Percentiles rank a stretch among this genome's conserved stretches.
Conservation (phyloP, 2,797 vertebrate species). For the Hypotaenidia okinawae region DNA sequence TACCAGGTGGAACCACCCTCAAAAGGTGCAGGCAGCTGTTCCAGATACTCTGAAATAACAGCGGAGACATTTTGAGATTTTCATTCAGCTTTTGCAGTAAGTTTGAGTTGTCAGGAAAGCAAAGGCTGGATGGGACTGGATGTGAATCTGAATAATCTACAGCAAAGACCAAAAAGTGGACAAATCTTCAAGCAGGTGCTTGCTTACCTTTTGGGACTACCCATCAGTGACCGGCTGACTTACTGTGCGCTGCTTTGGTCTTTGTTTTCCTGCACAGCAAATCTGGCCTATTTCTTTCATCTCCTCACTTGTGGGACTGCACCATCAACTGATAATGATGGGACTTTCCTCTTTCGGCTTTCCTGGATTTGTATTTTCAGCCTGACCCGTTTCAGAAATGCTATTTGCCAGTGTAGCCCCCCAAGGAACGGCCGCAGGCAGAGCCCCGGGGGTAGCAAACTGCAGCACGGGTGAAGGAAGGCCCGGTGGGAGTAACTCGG, state of each 20-base stretch:
- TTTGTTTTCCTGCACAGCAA: neutral
- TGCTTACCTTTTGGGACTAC: rapidly evolving
- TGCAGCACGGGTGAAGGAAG: neutral
- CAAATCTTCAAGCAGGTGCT: neutral
- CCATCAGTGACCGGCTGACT: neutral
- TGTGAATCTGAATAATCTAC: neutral
- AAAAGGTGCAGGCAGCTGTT: neutral
- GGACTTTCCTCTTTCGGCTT: neutral
- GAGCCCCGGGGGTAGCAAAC: neutral
- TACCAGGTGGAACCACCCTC: neutral
- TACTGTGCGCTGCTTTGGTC: neutral
- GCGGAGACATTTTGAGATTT: neutral
- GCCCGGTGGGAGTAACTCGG: neutral
- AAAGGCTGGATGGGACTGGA: neutral
- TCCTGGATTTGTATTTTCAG: neutral
- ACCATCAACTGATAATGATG: neutral
- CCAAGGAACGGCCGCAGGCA: neutral
- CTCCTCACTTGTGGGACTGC: neutral
- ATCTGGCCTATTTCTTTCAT: neutral
- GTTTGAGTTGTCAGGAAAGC: neutral
- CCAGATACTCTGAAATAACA: neutral
- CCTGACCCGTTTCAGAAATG: neutral
- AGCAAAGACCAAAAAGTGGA: rapidly evolving
- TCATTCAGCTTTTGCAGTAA: neutral
- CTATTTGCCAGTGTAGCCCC: neutral